Conservation (phyloP, 2,888 invertebrate species). For the Imbricaverruca yamaguchii region DNA sequence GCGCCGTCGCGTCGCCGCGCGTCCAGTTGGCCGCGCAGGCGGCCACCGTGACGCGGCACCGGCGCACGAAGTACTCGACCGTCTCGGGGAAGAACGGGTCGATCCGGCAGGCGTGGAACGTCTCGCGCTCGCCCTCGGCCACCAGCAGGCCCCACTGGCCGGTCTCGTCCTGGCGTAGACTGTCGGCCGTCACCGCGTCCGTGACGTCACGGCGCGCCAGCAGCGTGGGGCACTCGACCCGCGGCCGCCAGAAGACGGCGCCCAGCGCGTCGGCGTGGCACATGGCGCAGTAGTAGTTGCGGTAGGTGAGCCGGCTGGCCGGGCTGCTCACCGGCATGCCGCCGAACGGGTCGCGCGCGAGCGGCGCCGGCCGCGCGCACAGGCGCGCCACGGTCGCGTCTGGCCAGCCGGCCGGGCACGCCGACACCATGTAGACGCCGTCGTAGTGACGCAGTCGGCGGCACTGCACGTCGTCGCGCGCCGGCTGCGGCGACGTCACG, state of each 20-base stretch:
- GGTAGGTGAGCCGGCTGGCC: constrained; percentile 38
- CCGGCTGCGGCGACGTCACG: constrained; percentile 38
- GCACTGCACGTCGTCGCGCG: constrained; percentile 39
- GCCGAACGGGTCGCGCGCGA: constrained; percentile 38
- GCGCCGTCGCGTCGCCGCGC: constrained; percentile 38
- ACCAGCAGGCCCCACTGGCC: constrained; percentile 39
- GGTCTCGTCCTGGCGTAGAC: constrained; percentile 35
- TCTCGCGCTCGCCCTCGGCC: constrained; percentile 32
- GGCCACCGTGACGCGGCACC: constrained; percentile 40
- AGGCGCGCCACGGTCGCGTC: constrained; percentile 35
- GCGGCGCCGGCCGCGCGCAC: constrained; percentile 31
- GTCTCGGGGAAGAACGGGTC: constrained; percentile 42
- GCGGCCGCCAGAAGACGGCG: constrained; percentile 39
- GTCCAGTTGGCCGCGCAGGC: constrained; percentile 42
- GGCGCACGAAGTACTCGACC: constrained; percentile 40
- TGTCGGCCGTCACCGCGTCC: constrained; percentile 28
- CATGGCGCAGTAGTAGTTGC: constrained; percentile 43
- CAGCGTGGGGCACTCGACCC: constrained; percentile 42
- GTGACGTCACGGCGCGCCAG: constrained; percentile 28
- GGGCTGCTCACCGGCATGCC: constrained; percentile 41
- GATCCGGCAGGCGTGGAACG: constrained; percentile 41
- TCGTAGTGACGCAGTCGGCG: constrained; percentile 41
- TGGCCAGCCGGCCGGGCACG: constrained; percentile 43
- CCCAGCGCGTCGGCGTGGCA: constrained; percentile 41
- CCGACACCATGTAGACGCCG: constrained; percentile 43